A percentile compares a stretch with the other conserved stretches of the same genome.
Conservation (phyloP, 2,113 vertebrate species). For the Percina caprodes region DNA sequence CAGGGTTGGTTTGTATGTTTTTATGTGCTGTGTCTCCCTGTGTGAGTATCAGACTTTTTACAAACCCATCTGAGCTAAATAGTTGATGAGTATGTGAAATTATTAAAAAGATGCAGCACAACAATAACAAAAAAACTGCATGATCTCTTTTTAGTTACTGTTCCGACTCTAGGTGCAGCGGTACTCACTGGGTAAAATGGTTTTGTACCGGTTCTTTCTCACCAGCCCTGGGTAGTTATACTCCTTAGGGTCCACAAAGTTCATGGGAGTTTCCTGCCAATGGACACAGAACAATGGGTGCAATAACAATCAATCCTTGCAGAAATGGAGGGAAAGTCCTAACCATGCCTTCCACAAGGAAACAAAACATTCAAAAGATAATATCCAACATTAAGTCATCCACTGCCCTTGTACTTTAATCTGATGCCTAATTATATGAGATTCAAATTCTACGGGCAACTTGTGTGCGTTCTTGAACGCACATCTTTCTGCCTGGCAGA, state of each 20-base stretch:
- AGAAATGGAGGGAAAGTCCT: conserved; percentile 27
- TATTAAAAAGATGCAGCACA: conserved; percentile 6
- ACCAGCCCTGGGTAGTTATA: conserved; percentile 97
- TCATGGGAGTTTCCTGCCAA: conserved; percentile 97
- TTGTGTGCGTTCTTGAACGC: conserved; percentile 17
- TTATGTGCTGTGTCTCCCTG: neutral
- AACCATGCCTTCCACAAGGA: neutral
- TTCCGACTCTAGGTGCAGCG: neutral
- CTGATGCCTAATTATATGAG: conserved; percentile 20
- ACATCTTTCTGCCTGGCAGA: conserved; percentile 58
- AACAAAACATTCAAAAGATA: neutral
- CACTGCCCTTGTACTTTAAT: conserved; percentile 7
- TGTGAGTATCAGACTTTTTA: conserved; percentile 10
- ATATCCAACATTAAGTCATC: conserved; percentile 3
- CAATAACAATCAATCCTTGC: conserved; percentile 31
- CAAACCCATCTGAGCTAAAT: conserved; percentile 2
- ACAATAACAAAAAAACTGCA: neutral
- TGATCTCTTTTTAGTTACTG: conserved; percentile 5
- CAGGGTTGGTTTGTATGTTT: neutral
- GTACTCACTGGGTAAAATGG: conserved; percentile 97
- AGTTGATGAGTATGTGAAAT: conserved; percentile 15
- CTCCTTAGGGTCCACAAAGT: conserved; percentile 98
- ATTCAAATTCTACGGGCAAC: conserved; percentile 14
- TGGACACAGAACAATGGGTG: conserved; percentile 60
- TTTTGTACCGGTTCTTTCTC: conserved; percentile 98